Conservation (phyloP, 1,140 invertebrate genomes). For the Drosophila pseudoananassae region DNA sequence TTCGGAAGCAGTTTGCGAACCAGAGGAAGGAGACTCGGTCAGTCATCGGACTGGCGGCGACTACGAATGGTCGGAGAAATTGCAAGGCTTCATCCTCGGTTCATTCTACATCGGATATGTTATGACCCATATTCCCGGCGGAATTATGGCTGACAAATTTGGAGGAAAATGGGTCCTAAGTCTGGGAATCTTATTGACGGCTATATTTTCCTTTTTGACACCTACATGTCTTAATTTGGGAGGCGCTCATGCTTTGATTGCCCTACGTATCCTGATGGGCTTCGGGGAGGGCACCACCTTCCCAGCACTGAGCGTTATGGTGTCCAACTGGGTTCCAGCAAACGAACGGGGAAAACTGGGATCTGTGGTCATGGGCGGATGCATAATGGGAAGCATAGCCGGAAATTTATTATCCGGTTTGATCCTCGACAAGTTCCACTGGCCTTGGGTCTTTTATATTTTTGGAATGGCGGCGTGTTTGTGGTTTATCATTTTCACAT, state of each 20-base stretch:
- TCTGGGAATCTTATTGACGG: conserved; percentile 22
- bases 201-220: background rate
- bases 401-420: conserved; percentile 88
- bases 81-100: conserved; percentile 84
- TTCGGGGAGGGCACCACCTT: conserved; percentile 89
- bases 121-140: conserved; percentile 89
- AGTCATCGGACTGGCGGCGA: background rate
- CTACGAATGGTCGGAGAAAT: conserved; percentile 31
- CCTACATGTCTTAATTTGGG: conserved; percentile 6
- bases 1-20: background rate
- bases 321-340: conserved; percentile 88
- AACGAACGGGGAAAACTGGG: conserved; percentile 89
- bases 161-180: conserved; percentile 87
- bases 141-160: conserved; percentile 89
- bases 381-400: conserved; percentile 88
- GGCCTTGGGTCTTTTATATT: conserved; percentile 91
- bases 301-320: conserved; percentile 88
- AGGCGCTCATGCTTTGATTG: conserved; percentile 86
- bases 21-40: background rate
- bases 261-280: conserved; percentile 87
- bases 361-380: conserved; percentile 89
- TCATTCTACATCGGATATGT: conserved; percentile 90
- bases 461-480: conserved; percentile 89
- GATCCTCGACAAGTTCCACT: conserved; percentile 87
- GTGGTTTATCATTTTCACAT: conserved; percentile 87